Conservation (phyloP, 1,140 invertebrate genomes). For the fruit fly (Drosophila melanogaster) region DNA sequence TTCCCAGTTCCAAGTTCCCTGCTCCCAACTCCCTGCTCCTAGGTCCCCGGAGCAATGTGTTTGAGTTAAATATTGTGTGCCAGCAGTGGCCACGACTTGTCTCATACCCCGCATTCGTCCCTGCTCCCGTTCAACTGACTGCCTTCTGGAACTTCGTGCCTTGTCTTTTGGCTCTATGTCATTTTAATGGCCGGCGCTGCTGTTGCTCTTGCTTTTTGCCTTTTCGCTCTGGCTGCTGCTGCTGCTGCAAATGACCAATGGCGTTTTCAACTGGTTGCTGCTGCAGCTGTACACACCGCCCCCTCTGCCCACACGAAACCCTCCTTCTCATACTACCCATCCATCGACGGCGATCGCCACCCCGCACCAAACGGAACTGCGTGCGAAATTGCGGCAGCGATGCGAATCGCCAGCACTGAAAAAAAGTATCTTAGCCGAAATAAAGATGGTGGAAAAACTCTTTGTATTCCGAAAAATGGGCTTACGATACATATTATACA, state of each 20-base stretch:
- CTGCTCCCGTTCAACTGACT: conserved; percentile 28
- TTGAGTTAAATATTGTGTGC: conserved; percentile 70
- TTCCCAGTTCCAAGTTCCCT: not conserved
- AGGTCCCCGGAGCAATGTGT: conserved; percentile 56
- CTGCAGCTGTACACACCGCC: conserved; percentile 60
- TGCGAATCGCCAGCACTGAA: conserved; percentile 33
- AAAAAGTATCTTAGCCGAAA: not conserved
- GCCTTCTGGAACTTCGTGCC: conserved; percentile 44
- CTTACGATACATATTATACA: too few species aligned
- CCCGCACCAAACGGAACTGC: conserved; percentile 59
- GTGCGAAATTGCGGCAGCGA: conserved; percentile 69
- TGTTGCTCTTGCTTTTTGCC: conserved; percentile 33
- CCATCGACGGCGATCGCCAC: conserved; percentile 10
- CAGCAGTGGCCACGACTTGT: conserved; percentile 44
- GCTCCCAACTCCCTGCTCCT: too few species aligned
- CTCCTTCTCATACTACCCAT: too few species aligned
- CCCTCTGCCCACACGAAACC: not conserved
- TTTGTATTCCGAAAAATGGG: too few species aligned
- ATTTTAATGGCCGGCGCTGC: conserved; percentile 80
- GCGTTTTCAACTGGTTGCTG: conserved; percentile 75
- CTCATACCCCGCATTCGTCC: conserved; percentile 8
- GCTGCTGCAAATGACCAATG: conserved; percentile 73
- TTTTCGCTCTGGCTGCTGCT: conserved; percentile 26
- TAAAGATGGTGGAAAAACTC: too few species aligned
- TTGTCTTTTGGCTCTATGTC: conserved; percentile 69